Base-by-base conservation (phyloP, 1,140 invertebrate genomes). In the Anastrepha ludens region DNA sequence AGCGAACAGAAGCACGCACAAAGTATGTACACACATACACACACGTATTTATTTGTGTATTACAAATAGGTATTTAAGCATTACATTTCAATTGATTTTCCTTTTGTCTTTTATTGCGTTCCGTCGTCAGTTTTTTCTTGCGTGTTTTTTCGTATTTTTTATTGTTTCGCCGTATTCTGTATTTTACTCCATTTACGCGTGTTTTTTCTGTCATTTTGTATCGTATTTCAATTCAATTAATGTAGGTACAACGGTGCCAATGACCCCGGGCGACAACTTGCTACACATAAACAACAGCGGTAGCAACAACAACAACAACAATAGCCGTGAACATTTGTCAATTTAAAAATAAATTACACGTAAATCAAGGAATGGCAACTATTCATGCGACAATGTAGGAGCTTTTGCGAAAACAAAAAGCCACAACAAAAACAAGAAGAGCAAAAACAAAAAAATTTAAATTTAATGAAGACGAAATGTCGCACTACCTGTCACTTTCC, bases 321-420 rank as follows among this genome's bases (percentile, higher is more conserved):
- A 74, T 7, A 5, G 39, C 67, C 47, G 67, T 17, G 29, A 13
- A 41, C 67, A n/a, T 74, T 74, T 74, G 15, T 74, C 67, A 74
- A 74, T 74, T 74, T 74, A 74, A 74, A 74, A 74, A 74, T 74
- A 74, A 74, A 47, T 44, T 15, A 44, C 41, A 74, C 41, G 3
- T 74, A 74, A 74, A 74, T 74, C 67, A 74, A 74, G 39, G 15
- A 74, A 74, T 74, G 67, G 39, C 67, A 47, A 74, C 67, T 47
- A 74, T 41, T 47, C 41, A 74, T 15, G 67, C 67, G 41, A 74
- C 39, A 74, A 74, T 17, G 44, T 74, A 29, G 29, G 29, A 29
- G 5, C 13, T 2, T 44, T 74, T n/a, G 67, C 67, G 17, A 74
- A 74, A 47, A 39, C 13, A 58, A 62, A 62, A 55, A 55, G 50